A percentile compares a stretch with the other conserved stretches of the same genome.
phyloP scores from a whole-genome alignment of 2,888 invertebrate genomes.

The Cryptophagus acutangulus region DNA sequence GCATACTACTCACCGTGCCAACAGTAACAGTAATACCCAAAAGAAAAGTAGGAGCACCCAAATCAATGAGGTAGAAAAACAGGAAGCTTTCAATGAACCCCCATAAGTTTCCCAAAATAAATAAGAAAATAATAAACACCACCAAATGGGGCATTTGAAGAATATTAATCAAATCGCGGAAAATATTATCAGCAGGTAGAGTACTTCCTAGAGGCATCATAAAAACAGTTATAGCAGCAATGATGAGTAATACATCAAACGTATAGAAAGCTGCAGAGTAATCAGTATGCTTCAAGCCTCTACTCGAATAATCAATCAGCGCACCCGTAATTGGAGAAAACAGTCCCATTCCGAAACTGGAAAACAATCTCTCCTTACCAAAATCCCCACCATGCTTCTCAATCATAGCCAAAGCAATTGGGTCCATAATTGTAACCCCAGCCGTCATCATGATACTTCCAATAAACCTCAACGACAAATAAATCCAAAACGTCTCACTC shows the following conservation, averaged over 20 bases:
- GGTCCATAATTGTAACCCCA: constrained; percentile 85
- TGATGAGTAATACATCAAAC: constrained; percentile 66
- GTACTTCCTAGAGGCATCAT: constrained; percentile 75
- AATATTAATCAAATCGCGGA: constrained; percentile 69
- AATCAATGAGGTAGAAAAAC: constrained; percentile 78
- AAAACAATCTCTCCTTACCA: constrained; percentile 73
- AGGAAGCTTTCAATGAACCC: constrained; percentile 87
- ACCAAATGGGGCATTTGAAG: constrained; percentile 75
- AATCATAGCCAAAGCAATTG: constrained; percentile 79
- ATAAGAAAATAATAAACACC: constrained; percentile 74
- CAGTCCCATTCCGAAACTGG: constrained; percentile 77
- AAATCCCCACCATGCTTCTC: constrained; percentile 79
- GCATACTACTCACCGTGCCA: constrained; percentile 77
- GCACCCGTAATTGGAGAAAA: constrained; percentile 76
- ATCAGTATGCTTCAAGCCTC: constrained; percentile 68
- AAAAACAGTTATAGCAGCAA: constrained; percentile 69
- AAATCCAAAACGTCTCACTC: constrained; percentile 75
- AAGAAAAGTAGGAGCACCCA: constrained; percentile 77
- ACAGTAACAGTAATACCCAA: constrained; percentile 81
- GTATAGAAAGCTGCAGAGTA: constrained; percentile 86
- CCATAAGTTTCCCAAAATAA: constrained; percentile 80
- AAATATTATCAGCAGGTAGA: constrained; percentile 71
- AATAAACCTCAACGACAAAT: constrained; percentile 72
- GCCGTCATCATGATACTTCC: constrained; percentile 79
- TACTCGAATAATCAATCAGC: constrained; percentile 67